phyloP scores from a whole-genome alignment of 2,888 invertebrate species.

The Timandra comae region DNA sequence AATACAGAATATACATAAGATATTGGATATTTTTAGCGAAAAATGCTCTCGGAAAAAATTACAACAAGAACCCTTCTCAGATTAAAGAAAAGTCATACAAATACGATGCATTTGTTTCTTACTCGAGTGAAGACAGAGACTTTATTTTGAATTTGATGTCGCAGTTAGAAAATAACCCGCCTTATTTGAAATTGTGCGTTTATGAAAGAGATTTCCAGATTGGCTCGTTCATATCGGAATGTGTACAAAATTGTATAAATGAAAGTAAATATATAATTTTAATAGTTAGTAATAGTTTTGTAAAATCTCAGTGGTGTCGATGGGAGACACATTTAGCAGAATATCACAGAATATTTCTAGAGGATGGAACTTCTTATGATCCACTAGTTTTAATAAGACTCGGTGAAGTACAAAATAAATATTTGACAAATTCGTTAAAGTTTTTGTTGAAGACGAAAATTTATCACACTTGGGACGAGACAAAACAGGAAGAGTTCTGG shows the following conservation, averaged over 20 bases:
- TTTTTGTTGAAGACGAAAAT: conserved; percentile 80
- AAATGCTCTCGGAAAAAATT: conserved; percentile 63
- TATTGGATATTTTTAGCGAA: conserved; percentile 77
- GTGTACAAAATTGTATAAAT: conserved; percentile 79
- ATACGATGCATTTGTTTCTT: conserved; percentile 79
- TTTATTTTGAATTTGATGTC: conserved; percentile 78
- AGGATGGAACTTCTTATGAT: conserved; percentile 74
- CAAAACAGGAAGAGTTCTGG: conserved; percentile 59
- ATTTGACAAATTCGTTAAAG: conserved; percentile 77
- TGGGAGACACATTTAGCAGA: conserved; percentile 83
- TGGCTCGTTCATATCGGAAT: conserved; percentile 80
- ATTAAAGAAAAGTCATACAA: conserved; percentile 45
- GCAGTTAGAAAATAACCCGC: conserved; percentile 77
- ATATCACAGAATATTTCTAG: conserved; percentile 78
- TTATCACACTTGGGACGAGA: conserved; percentile 78
- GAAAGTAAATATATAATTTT: conserved; percentile 80
- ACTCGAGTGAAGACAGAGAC: conserved; percentile 77
- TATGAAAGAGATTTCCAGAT: conserved; percentile 83
- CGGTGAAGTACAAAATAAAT: conserved; percentile 73
- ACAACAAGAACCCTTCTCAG: conserved; percentile 34
- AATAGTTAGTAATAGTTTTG: conserved; percentile 81
- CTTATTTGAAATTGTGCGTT: conserved; percentile 79
- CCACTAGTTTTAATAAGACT: conserved; percentile 79
- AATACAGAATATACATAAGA: conserved; percentile 67
- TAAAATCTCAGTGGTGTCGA: conserved; percentile 83